Evolutionary conservation across 2,888 invertebrate species (phyloP), one percentile per base, ranked within the genome.

Genomic region (Erebia ligea): DNA sequence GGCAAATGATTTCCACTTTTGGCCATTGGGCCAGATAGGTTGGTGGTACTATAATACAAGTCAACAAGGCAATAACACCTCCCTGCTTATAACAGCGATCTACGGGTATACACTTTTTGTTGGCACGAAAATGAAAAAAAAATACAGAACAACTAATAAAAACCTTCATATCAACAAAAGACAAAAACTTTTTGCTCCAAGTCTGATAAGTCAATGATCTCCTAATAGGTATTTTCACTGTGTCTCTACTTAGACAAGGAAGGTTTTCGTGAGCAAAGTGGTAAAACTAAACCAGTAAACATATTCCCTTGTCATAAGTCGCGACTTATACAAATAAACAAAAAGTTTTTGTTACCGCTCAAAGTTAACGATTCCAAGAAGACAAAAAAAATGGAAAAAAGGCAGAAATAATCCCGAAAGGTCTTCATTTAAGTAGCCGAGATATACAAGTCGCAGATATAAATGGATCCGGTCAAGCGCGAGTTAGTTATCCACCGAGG

Each of bases 381-480:
- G 25, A 66, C 57, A 66, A 57, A 56, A 40, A 61, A 54, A 61
- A 42, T 5, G 21, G 40, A 19, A 21, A 54, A 54, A 42, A 42
- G 40, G 13, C 48, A 21, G 52, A 63, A 63, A 54, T 70, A 74
- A 75, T 71, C 57, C 56, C 40, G 48, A 63, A 52, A 72, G 67
- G 48, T 68, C 56, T 71, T 71, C 59, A 67, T 72, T 76, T 64
- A 73, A 71, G 67, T 67, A 67, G 62, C 67, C 56, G 59, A 64
- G 58, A 56, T 59, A 69, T 69, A 69, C 71, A 74, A 71, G 67
- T 58, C 69, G 21, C 68, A 70, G 73, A 73, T 76, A 77, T 76
- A 72, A 77, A 76, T 34, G 34, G 34, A 34, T 34, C 34, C 34
- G 34, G 34, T 34, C 34, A 34, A 34, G 34, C 34, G 34, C 34